Evolutionary conservation across 1,140 invertebrate species (phyloP).

Genomic region (Cydia strobilella): DNA sequence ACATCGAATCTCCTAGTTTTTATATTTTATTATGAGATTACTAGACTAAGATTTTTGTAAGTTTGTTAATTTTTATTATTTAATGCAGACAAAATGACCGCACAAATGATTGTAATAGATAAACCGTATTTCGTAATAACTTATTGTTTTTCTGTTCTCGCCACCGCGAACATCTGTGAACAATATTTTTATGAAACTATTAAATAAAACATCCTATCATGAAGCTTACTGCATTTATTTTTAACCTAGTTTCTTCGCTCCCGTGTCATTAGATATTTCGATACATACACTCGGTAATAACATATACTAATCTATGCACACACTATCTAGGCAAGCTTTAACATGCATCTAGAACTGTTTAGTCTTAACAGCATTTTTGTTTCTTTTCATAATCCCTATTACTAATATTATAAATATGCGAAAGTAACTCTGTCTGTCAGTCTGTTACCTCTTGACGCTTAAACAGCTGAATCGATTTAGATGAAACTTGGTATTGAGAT

Average conservation of each 20-base stretch:
- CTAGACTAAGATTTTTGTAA: slow-evolving; percentile 53
- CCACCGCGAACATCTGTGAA: slow-evolving; percentile 59
- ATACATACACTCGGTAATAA: too few species aligned
- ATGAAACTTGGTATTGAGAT: too few species aligned
- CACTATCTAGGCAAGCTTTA: too few species aligned
- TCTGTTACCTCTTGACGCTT: too few species aligned
- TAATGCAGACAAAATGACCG: slow-evolving; percentile 51
- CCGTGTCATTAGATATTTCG: not conserved
- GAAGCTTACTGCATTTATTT: not conserved
- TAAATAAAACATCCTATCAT: slow-evolving; percentile 64
- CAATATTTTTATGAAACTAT: slow-evolving; percentile 70
- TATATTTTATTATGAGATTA: slow-evolving; percentile 67
- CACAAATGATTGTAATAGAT: slow-evolving; percentile 65
- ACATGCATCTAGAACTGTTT: too few species aligned
- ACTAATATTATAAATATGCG: too few species aligned
- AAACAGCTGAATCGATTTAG: too few species aligned
- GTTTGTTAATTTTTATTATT: slow-evolving; percentile 67
- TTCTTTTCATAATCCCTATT: too few species aligned
- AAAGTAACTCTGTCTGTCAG: too few species aligned
- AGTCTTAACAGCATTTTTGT: too few species aligned
- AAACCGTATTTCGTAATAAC: slow-evolving; percentile 74
- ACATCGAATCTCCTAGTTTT: slow-evolving; percentile 68
- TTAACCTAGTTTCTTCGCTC: slow-evolving; percentile 4
- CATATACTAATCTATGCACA: too few species aligned
- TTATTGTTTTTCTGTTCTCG: slow-evolving; percentile 73